A percentile compares a stretch with the other conserved stretches of the same genome.
phyloP scores from a whole-genome alignment of 2,888 invertebrate species.

The Yponomeuta malinellus region DNA sequence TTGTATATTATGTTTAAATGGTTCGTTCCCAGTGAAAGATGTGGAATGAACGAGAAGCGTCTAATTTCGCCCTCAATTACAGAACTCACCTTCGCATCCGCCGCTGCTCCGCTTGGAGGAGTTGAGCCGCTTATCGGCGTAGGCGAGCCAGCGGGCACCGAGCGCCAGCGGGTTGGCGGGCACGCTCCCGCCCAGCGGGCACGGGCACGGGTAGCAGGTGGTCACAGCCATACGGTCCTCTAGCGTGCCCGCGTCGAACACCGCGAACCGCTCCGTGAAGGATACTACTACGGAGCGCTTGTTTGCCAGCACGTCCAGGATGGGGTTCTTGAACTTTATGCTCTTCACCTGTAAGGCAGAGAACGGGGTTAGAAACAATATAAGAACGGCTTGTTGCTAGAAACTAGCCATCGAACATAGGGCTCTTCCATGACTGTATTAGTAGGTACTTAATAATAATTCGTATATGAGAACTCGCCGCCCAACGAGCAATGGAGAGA shows the following conservation, averaged over 20 bases:
- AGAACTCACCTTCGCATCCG: slow-evolving; percentile 81
- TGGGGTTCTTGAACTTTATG: slow-evolving; percentile 93
- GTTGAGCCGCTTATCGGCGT: slow-evolving; percentile 90
- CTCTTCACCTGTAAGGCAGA: slow-evolving; percentile 80
- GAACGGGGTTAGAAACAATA: not conserved
- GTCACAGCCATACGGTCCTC: slow-evolving; percentile 92
- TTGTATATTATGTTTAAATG: not conserved
- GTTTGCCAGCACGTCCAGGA: slow-evolving; percentile 92
- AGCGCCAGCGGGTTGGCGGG: slow-evolving; percentile 87
- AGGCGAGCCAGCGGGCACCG: slow-evolving; percentile 89
- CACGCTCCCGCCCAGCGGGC: slow-evolving; percentile 72
- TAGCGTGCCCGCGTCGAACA: slow-evolving; percentile 91
- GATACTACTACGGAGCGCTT: slow-evolving; percentile 90
- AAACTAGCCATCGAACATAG: too few relatives aligned
- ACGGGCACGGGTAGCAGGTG: slow-evolving; percentile 92
- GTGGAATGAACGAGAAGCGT: too few relatives aligned
- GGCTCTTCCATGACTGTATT: too few relatives aligned
- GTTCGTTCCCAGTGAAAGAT: not conserved
- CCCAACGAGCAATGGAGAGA: too few relatives aligned
- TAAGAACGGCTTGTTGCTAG: too few relatives aligned
- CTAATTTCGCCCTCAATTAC: too few relatives aligned
- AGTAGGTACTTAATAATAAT: too few relatives aligned
- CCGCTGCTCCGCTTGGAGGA: slow-evolving; percentile 87
- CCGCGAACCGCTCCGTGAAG: slow-evolving; percentile 92
- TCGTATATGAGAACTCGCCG: too few relatives aligned